Evolutionary conservation across 2,888 invertebrate genomes (phyloP).

Genomic region (Atrina japonica): DNA sequence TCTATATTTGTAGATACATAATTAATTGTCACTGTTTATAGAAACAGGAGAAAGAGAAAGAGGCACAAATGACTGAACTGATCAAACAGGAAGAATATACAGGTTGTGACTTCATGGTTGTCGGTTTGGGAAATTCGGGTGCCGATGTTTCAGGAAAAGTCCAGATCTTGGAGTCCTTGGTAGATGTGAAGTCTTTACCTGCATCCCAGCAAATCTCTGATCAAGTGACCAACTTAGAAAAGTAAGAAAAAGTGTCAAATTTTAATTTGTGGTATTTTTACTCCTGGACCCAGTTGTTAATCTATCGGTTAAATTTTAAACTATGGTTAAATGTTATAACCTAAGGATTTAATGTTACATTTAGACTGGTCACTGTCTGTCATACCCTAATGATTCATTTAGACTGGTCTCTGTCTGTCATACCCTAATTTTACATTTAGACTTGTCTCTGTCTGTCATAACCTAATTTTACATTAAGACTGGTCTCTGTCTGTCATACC

Average conservation of each 20-base stretch:
- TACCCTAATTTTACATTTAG: too few species aligned
- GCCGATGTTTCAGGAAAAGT: constrained; percentile 36
- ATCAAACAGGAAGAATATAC: neutral
- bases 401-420: too few species aligned
- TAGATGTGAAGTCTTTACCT: constrained; percentile 1
- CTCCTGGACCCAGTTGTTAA: neutral
- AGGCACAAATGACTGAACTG: neutral
- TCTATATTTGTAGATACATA: too few species aligned
- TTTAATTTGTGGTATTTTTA: neutral
- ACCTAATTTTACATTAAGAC: too few species aligned
- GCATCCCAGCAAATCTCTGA: constrained; percentile 10
- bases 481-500: too few species aligned
- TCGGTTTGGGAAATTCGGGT: constrained; percentile 51
- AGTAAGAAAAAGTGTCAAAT: neutral
- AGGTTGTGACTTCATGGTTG: constrained; percentile 65
- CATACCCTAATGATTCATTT: too few species aligned
- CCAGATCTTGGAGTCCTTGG: constrained; percentile 13
- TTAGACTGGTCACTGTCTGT: neutral
- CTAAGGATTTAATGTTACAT: too few species aligned
- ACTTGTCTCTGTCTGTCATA: too few species aligned
- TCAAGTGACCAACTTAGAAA: constrained; percentile 1
- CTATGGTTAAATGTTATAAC: too few species aligned
- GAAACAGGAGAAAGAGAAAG: constrained; percentile 20
- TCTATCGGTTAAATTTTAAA: too few species aligned
- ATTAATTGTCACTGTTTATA: too few species aligned